Base-by-base conservation (phyloP, 2,888 invertebrate genomes). In the Synanthedon formicaeformis region DNA sequence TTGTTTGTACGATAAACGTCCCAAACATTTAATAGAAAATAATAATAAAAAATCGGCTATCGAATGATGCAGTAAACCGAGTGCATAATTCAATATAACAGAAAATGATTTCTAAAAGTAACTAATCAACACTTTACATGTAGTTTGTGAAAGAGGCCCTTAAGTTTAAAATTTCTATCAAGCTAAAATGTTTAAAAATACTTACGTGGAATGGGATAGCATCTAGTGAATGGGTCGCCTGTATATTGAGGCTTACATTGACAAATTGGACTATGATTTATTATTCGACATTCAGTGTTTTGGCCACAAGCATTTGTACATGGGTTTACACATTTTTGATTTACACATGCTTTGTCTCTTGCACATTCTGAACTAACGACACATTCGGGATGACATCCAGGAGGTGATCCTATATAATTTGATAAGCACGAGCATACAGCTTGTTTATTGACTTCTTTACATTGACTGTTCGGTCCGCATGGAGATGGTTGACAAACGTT, bases 191-290 rank as follows among this genome's bases (percentile, higher is more conserved):
- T 45, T 13, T 45, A 45, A 45, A 14, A 27, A 54, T 53, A 75
- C 88, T 83, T 81, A 89, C 89, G 88, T 67, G 79, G 85, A 63
- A 87, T 79, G 13, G 88, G 88, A 58, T 82, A 76, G 64, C 91
- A 91, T 71, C 89, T 83, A 12, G 89, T 81, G 58, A 91, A 91
- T 11, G 91, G 90, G 79, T 93, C 92, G n/a, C 93, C 93, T 41
- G 91, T 92, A 61, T 90, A 90, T 48, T 81, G 86, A 16, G 75
- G 63, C 55, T 89, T 88, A 71, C 95, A 95, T 58, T 90, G 90
- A 72, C 95, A 95, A 63, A 94, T 91, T 8, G 95, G 94, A 69
- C 91, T 93, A 66, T 94, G 95, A 73, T 94, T 93, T 53, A 92
- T 91, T 11, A 94, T 93, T 67, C 91, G 89, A 67, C 95, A 96